Evolutionary conservation across 2,888 invertebrate species (phyloP), one percentile per base, ranked within the genome.

Genomic region (Leptinotarsa peninsularis): DNA sequence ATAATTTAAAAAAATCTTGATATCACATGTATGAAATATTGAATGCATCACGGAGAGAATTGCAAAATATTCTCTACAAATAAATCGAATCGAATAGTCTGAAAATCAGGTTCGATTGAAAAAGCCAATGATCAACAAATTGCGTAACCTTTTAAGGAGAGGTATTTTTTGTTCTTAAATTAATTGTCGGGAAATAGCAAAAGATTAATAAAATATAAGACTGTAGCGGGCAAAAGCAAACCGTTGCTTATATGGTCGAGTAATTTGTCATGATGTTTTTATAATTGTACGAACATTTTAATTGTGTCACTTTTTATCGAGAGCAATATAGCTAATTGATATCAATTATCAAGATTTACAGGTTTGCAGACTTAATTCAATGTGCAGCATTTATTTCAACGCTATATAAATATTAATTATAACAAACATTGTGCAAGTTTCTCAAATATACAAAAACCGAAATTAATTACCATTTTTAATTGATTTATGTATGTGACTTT

Each of bases 341-440:
- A 86, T 86, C 86, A 86, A 86, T 87, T 87, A 86, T 86, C 85
- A 84, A 84, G 87, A 87, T 85, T 85, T 86, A 86, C 85, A 84
- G 85, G 85, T 85, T 84, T 78, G 73, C 78, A 80, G 80, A 81
- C 80, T 82, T 82, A 81, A 81, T 81, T 82, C 81, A 78, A 83
- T 84, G 83, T 78, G 82, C 78, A 80, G 78, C 74, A 80, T 83
- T 81, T 77, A 78, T 78, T 80, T 81, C 82, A 81, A 82, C 82
- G 83, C 82, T 75, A 80, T 81, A 85, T 85, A 85, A 86, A 85
- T 85, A 85, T 86, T 85, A 83, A 85, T 85, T 82, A 82, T 82
- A 78, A 83, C 82, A 83, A 83, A 81, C 82, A 83, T 83, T 83
- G 83, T 79, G 82, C 83, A 77, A 82, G 80, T 83, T 81, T 83